Evolutionary conservation across 2,888 invertebrate species (phyloP), one percentile per base, ranked within the genome.

Genomic region (Platynereis dumerilii): DNA sequence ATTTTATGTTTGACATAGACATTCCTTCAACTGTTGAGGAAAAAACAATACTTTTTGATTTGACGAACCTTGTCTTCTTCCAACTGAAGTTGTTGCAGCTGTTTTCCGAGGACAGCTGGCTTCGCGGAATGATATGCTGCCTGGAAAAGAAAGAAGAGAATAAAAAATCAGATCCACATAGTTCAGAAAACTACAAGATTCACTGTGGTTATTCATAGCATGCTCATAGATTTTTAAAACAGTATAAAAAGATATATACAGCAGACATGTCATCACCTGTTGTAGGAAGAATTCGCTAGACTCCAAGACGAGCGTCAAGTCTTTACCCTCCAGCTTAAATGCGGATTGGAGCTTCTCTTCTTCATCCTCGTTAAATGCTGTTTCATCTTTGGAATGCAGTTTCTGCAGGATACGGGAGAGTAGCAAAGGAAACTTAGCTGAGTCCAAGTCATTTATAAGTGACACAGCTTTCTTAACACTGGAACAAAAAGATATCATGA

Each of bases 121-220:
- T 83, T 83, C 0, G 82, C 81, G 42, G 80, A 73, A 68, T 83
- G 79, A 67, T 83, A 84, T 3, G 82, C 83, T 58, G 83, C 81
- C 82, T 83, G 70, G 27, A 69, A 72, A 39, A 53, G 20, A 26
- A 42, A 12, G 42, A 42, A 12, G 17, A 42, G 17, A 42, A 10
- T 12, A 42, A 12, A 42, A 42, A 12, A 12, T 42, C 12, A 42
- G 12, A 10, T 42, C 17, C 42, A 10, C 12, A 42, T 10, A 42
- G 10, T 42, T 10, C 42, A 27, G 7, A 48, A 24, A 7, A 24
- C 7, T 59, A 48, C 48, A 3, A 48, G 48, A 7, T 12, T n/a
- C 34, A 34, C 12, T 34, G 34, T 34, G 34, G 34, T n/a, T n/a
- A n/a, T n/a, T n/a, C n/a, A n/a, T n/a, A n/a, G n/a, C n/a, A n/a